Percentiles rank a stretch among this genome's conserved stretches.
Conservation (phyloP, 2,797 vertebrate genomes). For the Tachyglossus aculeatus region DNA sequence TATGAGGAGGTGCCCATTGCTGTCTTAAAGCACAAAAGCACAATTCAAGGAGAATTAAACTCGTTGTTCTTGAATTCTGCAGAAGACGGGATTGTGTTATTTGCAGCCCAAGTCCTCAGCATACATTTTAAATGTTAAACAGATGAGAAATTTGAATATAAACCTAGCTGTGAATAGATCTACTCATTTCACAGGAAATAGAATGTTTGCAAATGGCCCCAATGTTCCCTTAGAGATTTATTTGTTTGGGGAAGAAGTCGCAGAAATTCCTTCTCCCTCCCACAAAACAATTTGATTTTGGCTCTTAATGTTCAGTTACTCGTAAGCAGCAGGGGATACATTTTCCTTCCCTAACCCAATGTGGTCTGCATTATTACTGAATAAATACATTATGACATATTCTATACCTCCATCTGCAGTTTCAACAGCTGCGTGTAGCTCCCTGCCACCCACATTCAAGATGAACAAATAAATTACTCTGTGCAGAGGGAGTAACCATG, state of each 20-base stretch:
- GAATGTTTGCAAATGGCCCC: conserved; percentile 21
- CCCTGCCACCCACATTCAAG: conserved; percentile 19
- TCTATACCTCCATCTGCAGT: not conserved
- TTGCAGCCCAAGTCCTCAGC: not conserved
- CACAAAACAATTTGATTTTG: conserved; percentile 30
- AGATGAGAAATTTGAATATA: conserved; percentile 1
- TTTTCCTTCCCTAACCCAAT: conserved; percentile 49
- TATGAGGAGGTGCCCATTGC: not conserved
- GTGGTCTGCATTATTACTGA: conserved; percentile 56
- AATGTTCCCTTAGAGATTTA: conserved; percentile 26
- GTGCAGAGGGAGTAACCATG: conserved; percentile 2
- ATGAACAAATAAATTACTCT: conserved; percentile 10
- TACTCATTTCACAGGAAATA: not conserved
- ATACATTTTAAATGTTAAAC: conserved; percentile 15
- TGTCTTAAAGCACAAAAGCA: not conserved
- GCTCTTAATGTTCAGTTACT: conserved; percentile 45
- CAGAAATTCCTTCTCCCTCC: conserved; percentile 32
- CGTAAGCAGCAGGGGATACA: conserved; percentile 34
- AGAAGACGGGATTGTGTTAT: not conserved
- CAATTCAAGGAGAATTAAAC: conserved; percentile 12
- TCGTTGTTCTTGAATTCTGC: not conserved
- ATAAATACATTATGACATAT: conserved; percentile 31
- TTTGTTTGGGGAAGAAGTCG: conserved; percentile 33
- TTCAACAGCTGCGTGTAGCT: conserved; percentile 13
- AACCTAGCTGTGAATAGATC: conserved; percentile 28